Evolutionary conservation across 2,113 vertebrate genomes (phyloP).

Genomic region (Shinisaurus crocodilurus): DNA sequence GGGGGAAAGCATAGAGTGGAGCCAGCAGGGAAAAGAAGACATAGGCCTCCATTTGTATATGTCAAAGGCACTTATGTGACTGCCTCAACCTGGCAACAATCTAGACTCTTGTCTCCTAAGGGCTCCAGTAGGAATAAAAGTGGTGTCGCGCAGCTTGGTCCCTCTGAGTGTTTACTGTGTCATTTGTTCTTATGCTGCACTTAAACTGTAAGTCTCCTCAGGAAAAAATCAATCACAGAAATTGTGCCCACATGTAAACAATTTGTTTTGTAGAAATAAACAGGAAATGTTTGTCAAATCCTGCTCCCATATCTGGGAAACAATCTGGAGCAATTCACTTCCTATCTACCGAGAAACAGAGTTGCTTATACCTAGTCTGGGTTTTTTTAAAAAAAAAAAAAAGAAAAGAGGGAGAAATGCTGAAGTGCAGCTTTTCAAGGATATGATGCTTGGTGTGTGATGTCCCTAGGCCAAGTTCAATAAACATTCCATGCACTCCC

Average conservation of each 20-base stretch:
- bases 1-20: background rate
- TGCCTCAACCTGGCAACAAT: background rate
- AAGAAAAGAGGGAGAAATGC: background rate
- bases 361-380: background rate
- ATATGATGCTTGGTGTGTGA: background rate
- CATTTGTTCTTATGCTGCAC: slow-evolving; percentile 15
- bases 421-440: slow-evolving; percentile 7
- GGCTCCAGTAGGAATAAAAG: slow-evolving; percentile 1
- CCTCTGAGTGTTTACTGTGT: background rate
- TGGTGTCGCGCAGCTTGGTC: background rate
- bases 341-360: background rate
- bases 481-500: slow-evolving; percentile 14
- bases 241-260: slow-evolving; percentile 18
- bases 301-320: background rate
- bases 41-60: background rate
- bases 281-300: slow-evolving; percentile 3
- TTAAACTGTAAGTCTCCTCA: slow-evolving; percentile 11
- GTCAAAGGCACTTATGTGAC: background rate
- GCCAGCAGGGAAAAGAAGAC: background rate
- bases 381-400: background rate
- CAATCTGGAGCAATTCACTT: background rate
- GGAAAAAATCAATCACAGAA: slow-evolving; percentile 29
- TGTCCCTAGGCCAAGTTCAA: slow-evolving; percentile 22
- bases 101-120: background rate
- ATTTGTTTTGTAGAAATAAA: slow-evolving; percentile 27